Evolutionary conservation across 2,113 vertebrate species (phyloP), one percentile per base, ranked within the genome.

Genomic region (Amblyopsis rosae): DNA sequence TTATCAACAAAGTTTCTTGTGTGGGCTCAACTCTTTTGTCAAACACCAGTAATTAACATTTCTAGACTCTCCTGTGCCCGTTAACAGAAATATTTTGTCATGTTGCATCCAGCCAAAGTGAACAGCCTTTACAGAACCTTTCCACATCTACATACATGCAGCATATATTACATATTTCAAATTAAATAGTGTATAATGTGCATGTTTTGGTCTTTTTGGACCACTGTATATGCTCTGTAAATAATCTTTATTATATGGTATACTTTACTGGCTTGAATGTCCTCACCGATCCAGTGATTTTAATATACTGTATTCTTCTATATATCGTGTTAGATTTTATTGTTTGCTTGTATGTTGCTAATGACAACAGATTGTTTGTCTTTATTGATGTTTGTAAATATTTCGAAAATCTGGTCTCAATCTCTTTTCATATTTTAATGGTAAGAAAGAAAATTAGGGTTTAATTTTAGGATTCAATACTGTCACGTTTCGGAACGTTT

Each of bases 171-270:
- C 80, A 92, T 92, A 92, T 93, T 93, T 92, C 87, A 87, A 86
- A 90, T 90, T 91, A 92, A 92, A 93, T 92, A 80, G 79, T 89
- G 79, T 92, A 79, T 90, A 82, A 82, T 83, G 71, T 89, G 88
- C 87, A 89, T 91, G 92, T 91, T 87, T 88, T 87, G 87, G 87
- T 92, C 82, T 84, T 91, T 92, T 92, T 90, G 87, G 89, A 91
- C 84, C 81, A 69, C 74, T 93, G 90, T 93, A 93, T 86, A 93
- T 93, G 87, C 84, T 90, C 59, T 94, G 93, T 94, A 93, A 92
- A 94, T 93, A 93, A 70, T 89, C 75, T 71, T 82, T 86, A 76
- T 85, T 88, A 71, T 87, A 87, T 83, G 82, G 81, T 91, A 89
- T 85, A 88, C 76, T 82, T 72, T 79, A 80, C 71, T 83, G 74